Percentiles rank a stretch among this genome's conserved stretches.
phyloP scores from a whole-genome alignment of 53 echinoderm and acorn worm genomes.

The Echinarachnius parma region DNA sequence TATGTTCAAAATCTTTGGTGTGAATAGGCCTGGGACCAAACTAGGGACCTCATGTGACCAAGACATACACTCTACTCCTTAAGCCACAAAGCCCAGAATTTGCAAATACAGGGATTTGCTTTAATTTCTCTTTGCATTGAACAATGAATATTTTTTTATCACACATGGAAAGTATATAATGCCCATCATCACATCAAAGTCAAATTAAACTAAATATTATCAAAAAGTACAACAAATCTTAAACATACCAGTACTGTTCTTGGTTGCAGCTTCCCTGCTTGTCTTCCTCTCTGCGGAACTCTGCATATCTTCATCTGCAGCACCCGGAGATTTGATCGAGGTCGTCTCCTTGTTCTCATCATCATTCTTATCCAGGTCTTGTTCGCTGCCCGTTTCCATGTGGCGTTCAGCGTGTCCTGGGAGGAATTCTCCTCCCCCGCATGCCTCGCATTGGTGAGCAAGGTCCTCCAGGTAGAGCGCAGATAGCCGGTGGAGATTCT shows the following conservation, averaged over 20 bases:
- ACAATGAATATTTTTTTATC: too few species aligned
- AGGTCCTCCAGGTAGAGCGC: slow-evolving; percentile 83
- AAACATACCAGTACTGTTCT: slow-evolving; percentile 51
- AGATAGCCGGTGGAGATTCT: slow-evolving; percentile 76
- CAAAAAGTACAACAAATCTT: too few species aligned
- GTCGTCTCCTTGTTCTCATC: slow-evolving; percentile 13
- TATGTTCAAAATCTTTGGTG: too few species aligned
- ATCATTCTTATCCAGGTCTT: neutral
- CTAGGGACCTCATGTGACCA: too few species aligned
- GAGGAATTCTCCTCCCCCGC: slow-evolving; percentile 89
- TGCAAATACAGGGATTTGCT: too few species aligned
- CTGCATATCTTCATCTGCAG: neutral
- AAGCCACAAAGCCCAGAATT: too few species aligned
- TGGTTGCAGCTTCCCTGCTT: slow-evolving; percentile 14
- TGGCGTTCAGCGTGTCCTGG: slow-evolving; percentile 43
- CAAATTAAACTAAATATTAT: too few species aligned
- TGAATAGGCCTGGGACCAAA: too few species aligned
- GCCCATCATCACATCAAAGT: too few species aligned
- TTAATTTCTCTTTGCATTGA: too few species aligned
- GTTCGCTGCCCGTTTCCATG: neutral
- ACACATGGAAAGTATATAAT: too few species aligned
- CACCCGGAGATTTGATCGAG: neutral
- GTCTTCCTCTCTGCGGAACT: neutral
- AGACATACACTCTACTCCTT: too few species aligned
- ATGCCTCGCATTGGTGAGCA: slow-evolving; percentile 87